These are phyloP conservation scores for Drosophila simulans DNA, from an alignment of 1,140 invertebrate species.

Conservation along the genomic window DNA sequence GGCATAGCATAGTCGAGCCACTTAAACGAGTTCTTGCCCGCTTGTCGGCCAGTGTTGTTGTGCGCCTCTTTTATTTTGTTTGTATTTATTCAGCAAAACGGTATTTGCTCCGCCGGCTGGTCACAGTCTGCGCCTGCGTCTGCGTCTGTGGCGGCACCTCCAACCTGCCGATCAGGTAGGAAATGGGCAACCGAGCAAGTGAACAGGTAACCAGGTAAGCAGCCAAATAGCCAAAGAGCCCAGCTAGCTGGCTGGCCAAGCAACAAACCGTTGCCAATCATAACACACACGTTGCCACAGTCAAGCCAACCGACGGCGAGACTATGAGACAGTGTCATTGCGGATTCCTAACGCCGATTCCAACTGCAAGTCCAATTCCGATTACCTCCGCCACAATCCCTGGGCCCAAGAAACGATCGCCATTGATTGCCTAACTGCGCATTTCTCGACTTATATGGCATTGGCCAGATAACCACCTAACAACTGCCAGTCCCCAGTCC, in stretches of 20 bases:
- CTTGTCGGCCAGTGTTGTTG: conserved; percentile 30
- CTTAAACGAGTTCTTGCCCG: not conserved
- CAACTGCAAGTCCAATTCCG: conserved; percentile 23
- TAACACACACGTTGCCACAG: conserved; percentile 71
- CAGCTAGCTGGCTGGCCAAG: conserved; percentile 16
- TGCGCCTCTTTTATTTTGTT: conserved; percentile 41
- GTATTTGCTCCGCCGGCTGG: conserved; percentile 68
- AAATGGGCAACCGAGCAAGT: conserved; percentile 15
- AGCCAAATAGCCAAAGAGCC: conserved; percentile 12
- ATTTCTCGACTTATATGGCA: conserved; percentile 77
- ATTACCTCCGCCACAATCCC: conserved; percentile 41
- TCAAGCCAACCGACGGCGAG: not conserved
- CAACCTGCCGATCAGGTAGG: conserved; percentile 31
- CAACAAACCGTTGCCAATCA: conserved; percentile 72
- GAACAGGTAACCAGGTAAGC: conserved; percentile 15
- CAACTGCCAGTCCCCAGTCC: conserved; percentile 69
- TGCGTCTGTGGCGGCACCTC: conserved; percentile 33
- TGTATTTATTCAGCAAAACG: conserved; percentile 75
- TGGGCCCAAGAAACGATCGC: conserved; percentile 38
- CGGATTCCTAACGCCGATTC: conserved; percentile 37
- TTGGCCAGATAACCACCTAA: conserved; percentile 78
- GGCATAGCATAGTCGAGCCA: not conserved
- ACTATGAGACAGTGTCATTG: conserved; percentile 38
- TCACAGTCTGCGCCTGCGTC: conserved; percentile 38
- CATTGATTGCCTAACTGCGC: conserved; percentile 75